phyloP scores from a whole-genome alignment of 2,888 invertebrate genomes.

The Microchrysa polita region DNA sequence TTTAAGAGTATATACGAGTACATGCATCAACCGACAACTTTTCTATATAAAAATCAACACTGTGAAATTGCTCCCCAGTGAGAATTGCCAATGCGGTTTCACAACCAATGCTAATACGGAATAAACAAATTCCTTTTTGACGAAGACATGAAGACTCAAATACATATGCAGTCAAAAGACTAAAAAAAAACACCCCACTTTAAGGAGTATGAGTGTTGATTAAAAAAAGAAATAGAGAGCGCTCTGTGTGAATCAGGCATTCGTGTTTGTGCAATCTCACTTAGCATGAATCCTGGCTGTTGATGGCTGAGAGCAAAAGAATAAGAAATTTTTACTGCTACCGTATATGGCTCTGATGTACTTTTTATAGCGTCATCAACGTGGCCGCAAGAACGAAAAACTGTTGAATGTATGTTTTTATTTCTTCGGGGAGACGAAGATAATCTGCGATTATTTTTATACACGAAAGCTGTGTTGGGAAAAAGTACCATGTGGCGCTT shows the following conservation, averaged over 20 bases:
- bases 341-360: slow-evolving; percentile 40
- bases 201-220: no score
- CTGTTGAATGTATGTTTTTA: slow-evolving; percentile 4
- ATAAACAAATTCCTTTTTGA: not conserved
- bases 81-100: slow-evolving; percentile 11
- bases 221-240: no score
- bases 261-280: slow-evolving; percentile 27
- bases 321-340: slow-evolving; percentile 27
- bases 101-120: not conserved
- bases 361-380: slow-evolving; percentile 33
- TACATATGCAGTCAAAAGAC: slow-evolving; percentile 3
- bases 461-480: slow-evolving; percentile 2
- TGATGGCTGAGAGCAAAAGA: not conserved
- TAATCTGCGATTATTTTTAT: not conserved
- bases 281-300: slow-evolving; percentile 7
- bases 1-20: no score
- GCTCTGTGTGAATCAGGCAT: slow-evolving; percentile 11
- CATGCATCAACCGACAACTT: not conserved
- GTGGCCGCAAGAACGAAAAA: not conserved
- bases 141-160: slow-evolving; percentile 1
- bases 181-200: no score
- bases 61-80: slow-evolving; percentile 26
- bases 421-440: not conserved
- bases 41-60: slow-evolving; percentile 4
- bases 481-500: slow-evolving; percentile 41